Evolutionary conservation across 2,113 vertebrate species (phyloP), one percentile per base, ranked within the genome.

Genomic region (Xiphophorus couchianus): DNA sequence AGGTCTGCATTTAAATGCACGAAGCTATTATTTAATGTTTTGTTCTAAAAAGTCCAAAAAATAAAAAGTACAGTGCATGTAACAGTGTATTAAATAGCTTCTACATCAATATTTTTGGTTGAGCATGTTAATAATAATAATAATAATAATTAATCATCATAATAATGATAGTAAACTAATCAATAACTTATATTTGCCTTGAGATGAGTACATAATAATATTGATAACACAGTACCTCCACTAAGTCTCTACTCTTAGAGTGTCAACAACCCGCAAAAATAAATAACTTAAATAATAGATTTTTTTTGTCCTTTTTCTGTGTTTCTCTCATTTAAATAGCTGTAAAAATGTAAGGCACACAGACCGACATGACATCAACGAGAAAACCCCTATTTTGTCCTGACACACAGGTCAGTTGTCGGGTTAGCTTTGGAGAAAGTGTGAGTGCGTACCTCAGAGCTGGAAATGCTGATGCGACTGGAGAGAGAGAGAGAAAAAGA

Each of bases 171-270:
- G 17, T 93, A 93, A 95, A 91, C 96, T 98, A 97, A 94, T 97
- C 94, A 98, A 99, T 99, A 99, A 99, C 96, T 99, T 99, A 98
- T 93, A 91, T 94, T 94, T 97, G 96, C 96, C 96, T 97, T 99
- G 98, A 99, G 98, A 99, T 99, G 98, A 99, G 97, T 97, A 98
- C 96, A 98, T 97, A 94, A 91, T 92, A 66, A 96, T 97, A 95
- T 90, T 97, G 95, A 90, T 93, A 96, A 97, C 97, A 98, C 96
- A 98, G 96, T 98, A 97, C 96, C 95, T 95, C 95, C 95, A 95
- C 97, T 96, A 97, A 96, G 96, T 96, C 84, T 86, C 95, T 96
- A 96, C 95, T 95, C 96, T 96, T 94, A 96, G 96, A 96, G 96
- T 87, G 94, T 89, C 95, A 96, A 96, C 95, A 95, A 97, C 95